Base-by-base conservation (phyloP, 1,140 invertebrate species). In the Zaprionus ornatus region DNA sequence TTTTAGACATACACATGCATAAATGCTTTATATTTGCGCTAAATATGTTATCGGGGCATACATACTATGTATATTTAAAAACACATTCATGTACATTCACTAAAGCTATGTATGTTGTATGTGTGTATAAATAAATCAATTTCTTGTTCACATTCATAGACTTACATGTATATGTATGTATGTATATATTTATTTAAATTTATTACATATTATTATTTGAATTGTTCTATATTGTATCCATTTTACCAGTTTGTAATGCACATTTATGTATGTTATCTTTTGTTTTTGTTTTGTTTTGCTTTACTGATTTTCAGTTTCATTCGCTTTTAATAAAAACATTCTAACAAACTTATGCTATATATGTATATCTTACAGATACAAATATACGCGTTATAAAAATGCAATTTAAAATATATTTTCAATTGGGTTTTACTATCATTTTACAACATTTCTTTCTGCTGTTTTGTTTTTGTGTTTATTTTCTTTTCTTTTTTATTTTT, bases 161-260 rank as follows among this genome's bases (percentile, higher is more conserved):
- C 73, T 75, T 62, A 76, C 13, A 60, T 23, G 69, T 79, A 63
- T 63, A 45, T 57, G 40, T 35, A 35, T 45, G n/a, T 45, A 45
- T 23, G 12, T 13, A 4, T 4, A 50, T 23, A 50, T 50, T 10
- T 50, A 50, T 50, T 21, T 23, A 50, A 13, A 23, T 50, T 50
- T 50, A 50, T 10, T 50, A 50, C 21, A 50, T 50, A 23, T 50
- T 17, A 45, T 65, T 69, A 72, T 80, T 68, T 75, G 52, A 84
- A 88, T 88, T 84, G 67, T 72, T 83, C 80, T 80, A 83, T 79
- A 77, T 86, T 86, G 83, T 86, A 63, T 86, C 77, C 76, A 82
- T 76, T 73, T 85, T 75, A 79, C 80, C 80, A 83, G 59, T 83
- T 78, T 68, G 25, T 85, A 72, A 84, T 83, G 76, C 74, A 85